Conservation (phyloP, 2,797 vertebrate species). For the Aphelocoma californica region DNA sequence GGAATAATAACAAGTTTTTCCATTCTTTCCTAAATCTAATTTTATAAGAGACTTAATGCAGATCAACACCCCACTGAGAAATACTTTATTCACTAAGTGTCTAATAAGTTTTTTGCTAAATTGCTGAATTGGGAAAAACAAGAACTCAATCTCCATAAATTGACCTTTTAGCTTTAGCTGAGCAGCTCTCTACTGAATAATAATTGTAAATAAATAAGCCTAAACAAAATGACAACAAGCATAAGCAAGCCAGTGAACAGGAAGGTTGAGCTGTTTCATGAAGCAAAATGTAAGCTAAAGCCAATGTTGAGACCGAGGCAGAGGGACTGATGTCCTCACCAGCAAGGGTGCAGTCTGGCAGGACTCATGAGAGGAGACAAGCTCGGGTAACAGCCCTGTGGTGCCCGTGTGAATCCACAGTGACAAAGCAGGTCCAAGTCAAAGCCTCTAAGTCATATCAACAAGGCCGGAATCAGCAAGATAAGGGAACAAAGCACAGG, state of each 20-base stretch:
- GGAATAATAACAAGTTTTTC: neutral
- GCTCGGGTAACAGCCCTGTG: accelerated
- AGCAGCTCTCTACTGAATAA: neutral
- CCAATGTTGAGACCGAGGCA: accelerated
- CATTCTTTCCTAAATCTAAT: neutral
- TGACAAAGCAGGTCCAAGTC: neutral
- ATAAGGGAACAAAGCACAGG: neutral
- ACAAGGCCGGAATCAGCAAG: neutral
- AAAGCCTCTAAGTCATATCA: neutral
- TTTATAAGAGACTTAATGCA: neutral
- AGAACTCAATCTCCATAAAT: conserved; percentile 4
- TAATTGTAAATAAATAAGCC: neutral
- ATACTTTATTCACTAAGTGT: neutral
- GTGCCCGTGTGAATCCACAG: neutral
- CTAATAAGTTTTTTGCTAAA: neutral
- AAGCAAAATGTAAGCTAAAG: neutral
- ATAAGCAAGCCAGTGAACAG: neutral
- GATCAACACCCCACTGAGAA: neutral
- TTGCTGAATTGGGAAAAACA: neutral
- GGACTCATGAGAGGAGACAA: neutral
- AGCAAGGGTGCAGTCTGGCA: neutral
- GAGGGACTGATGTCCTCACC: accelerated
- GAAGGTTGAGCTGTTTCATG: neutral
- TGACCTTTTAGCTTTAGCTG: conserved; percentile 9
- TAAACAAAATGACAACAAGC: neutral